Percentiles rank a stretch among this genome's conserved stretches.
Evolutionary conservation across 2,113 vertebrate genomes (phyloP).

Genomic region (Anser brachyrhynchus): DNA sequence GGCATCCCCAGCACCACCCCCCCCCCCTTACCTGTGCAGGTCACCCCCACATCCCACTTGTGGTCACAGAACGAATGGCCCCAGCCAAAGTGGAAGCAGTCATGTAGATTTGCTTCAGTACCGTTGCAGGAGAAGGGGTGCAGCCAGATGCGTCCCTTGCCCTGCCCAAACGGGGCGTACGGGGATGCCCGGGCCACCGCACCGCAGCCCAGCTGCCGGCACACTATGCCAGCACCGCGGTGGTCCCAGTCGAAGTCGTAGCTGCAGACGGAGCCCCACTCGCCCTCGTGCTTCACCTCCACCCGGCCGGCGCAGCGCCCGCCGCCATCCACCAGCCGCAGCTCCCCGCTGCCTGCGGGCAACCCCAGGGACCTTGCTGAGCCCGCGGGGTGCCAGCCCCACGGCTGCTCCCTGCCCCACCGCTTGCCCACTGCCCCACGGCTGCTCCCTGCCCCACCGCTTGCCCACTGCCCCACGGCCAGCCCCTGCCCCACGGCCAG

Average conservation of each 20-base stretch:
- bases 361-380: too few relatives aligned
- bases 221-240: background rate
- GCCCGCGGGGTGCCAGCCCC: too few relatives aligned
- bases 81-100: too few relatives aligned
- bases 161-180: background rate
- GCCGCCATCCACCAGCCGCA: conserved; percentile 4
- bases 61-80: too few relatives aligned
- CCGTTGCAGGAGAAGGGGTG: background rate
- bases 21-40: too few relatives aligned
- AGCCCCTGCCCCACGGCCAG: too few relatives aligned
- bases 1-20: too few relatives aligned
- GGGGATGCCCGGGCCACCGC: accelerated
- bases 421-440: too few relatives aligned
- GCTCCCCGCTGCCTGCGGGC: background rate
- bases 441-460: too few relatives aligned
- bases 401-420: background rate
- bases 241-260: background rate
- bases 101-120: too few relatives aligned
- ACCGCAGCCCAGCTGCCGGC: background rate
- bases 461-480: too few relatives aligned
- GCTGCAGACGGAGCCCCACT: conserved; percentile 24
- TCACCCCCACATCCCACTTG: too few relatives aligned
- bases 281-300: background rate
- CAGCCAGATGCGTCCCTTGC: background rate
- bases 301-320: conserved; percentile 12